Evolutionary conservation across 92 coral and sea anemone genomes (phyloP).

Genomic region (Heliopora coerulea): DNA sequence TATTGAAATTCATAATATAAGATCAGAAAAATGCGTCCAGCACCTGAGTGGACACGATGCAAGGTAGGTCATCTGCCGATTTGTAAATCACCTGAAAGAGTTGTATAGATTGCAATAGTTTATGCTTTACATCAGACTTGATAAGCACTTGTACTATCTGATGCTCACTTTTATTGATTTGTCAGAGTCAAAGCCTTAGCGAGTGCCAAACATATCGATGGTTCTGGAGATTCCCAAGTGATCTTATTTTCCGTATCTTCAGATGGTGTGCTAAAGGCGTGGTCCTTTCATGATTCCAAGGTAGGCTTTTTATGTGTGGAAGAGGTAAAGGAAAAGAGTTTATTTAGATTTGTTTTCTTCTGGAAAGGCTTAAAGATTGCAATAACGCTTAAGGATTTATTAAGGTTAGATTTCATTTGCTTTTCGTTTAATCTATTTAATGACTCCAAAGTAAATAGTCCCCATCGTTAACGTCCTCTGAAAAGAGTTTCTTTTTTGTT

Average conservation of each 20-base stretch:
- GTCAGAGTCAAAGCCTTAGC: slow-evolving; percentile 76
- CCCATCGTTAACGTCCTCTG: no score
- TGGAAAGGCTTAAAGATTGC: no score
- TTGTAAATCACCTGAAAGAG: no score
- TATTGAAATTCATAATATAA: slow-evolving; percentile 73
- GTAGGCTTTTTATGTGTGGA: slow-evolving; percentile 45
- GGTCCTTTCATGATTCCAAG: slow-evolving; percentile 74
- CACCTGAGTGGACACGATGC: slow-evolving; percentile 72
- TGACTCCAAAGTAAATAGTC: no score
- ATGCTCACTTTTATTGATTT: neutral
- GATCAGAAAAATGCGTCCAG: slow-evolving; percentile 75
- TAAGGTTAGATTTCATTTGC: no score
- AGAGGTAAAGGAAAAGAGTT: no score
- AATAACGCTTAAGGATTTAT: no score
- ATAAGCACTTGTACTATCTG: neutral
- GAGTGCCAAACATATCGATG: slow-evolving; percentile 50
- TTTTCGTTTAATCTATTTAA: no score
- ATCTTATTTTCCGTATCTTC: slow-evolving; percentile 85
- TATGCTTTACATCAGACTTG: neutral
- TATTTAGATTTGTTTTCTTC: no score
- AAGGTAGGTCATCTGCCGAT: slow-evolving; percentile 50
- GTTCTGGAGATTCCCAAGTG: slow-evolving; percentile 45
- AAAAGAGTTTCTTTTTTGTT: no score
- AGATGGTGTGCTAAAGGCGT: slow-evolving; percentile 90
- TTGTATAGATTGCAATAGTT: no score